Percentiles rank a stretch among this genome's conserved stretches.
Conservation (phyloP, 2,113 vertebrate species). For the Carettochelys insculpta region DNA sequence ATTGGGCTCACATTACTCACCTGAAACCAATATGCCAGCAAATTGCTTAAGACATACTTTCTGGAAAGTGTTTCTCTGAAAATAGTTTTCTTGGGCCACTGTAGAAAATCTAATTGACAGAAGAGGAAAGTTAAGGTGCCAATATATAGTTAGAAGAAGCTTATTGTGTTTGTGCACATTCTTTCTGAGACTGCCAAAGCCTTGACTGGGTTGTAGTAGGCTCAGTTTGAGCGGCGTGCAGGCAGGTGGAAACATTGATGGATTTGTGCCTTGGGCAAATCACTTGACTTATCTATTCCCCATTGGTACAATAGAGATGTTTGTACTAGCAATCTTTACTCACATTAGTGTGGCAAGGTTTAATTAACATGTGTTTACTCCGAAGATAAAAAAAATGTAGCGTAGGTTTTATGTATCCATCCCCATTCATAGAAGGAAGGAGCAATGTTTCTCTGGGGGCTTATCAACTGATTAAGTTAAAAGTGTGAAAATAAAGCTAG, state of each 20-base stretch:
- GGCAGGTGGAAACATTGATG: neutral
- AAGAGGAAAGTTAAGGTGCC: neutral
- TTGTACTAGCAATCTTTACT: neutral
- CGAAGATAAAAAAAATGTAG: neutral
- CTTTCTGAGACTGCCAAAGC: conserved; percentile 10
- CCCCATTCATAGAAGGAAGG: neutral
- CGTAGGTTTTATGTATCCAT: neutral
- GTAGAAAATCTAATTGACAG: neutral
- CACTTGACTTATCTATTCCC: neutral
- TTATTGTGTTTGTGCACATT: conserved; percentile 6
- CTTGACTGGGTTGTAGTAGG: neutral
- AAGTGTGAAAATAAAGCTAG: neutral
- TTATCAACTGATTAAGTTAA: neutral
- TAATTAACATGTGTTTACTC: neutral
- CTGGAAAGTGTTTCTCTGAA: neutral
- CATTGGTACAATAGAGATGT: neutral
- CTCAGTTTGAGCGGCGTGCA: neutral
- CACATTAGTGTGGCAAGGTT: neutral
- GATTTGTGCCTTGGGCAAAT: neutral
- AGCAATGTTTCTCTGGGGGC: fast-evolving
- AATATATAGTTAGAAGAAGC: neutral
- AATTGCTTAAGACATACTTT: neutral
- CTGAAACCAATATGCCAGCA: neutral
- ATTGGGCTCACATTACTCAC: neutral
- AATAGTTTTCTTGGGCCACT: neutral